phyloP scores from a whole-genome alignment of 2,888 invertebrate genomes.

The Gari tellinella region DNA sequence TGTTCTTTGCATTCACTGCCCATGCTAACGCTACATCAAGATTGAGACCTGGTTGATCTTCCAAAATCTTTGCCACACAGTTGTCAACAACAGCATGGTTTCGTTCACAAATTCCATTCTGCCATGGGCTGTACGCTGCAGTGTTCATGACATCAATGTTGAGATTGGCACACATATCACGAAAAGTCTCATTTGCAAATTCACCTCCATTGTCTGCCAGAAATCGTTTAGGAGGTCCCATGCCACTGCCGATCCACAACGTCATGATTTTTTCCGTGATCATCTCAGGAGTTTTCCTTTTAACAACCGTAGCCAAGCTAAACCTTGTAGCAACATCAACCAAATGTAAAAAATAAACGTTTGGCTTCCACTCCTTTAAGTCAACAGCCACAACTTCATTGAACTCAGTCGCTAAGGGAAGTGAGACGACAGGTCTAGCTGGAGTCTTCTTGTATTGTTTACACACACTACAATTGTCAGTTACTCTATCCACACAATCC shows the following conservation, averaged over 20 bases:
- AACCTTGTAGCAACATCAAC: conserved; percentile 47
- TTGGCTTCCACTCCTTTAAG: conserved; percentile 25
- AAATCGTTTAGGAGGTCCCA: conserved; percentile 30
- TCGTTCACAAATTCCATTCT: conserved; percentile 43
- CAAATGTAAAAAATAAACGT: conserved; percentile 33
- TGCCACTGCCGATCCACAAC: conserved; percentile 38
- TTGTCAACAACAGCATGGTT: conserved; percentile 45
- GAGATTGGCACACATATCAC: conserved; percentile 44
- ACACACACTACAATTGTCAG: conserved; percentile 37
- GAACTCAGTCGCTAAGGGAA: conserved; percentile 30
- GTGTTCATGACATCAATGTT: conserved; percentile 42
- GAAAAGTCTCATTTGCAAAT: conserved; percentile 47
- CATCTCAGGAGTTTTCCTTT: conserved; percentile 31
- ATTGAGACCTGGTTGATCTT: conserved; percentile 28
- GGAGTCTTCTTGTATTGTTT: conserved; percentile 33
- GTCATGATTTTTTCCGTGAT: conserved; percentile 33
- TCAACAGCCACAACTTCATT: conserved; percentile 34
- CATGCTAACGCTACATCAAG: conserved; percentile 35
- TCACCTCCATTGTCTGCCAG: conserved; percentile 43
- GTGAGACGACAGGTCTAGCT: conserved; percentile 38
- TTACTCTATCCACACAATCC: conserved; percentile 25
- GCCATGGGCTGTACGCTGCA: conserved; percentile 45
- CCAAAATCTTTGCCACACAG: conserved; percentile 36
- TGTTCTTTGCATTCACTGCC: conserved; percentile 49
- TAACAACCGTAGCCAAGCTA: conserved; percentile 38